A percentile compares a stretch with the other conserved stretches of the same genome.
These are phyloP conservation scores for Salvator merianae DNA, from an alignment of 2,113 vertebrate genomes.

Conservation along the genomic window DNA sequence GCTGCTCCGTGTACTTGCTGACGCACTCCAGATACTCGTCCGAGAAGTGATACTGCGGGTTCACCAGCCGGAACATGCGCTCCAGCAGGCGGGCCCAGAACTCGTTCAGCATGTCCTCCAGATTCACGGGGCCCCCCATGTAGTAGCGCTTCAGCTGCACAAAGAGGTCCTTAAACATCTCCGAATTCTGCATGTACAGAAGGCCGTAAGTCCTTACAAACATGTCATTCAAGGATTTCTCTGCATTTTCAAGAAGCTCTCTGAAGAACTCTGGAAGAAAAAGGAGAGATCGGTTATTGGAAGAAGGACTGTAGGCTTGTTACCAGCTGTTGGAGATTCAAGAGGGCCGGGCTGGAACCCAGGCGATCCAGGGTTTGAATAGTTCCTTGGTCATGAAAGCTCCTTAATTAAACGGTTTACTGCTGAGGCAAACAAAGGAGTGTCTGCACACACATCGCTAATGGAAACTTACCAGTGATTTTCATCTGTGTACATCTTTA, in stretches of 20 bases:
- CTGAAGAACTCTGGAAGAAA: conserved; percentile 91
- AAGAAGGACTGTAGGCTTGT: not conserved
- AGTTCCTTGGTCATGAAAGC: too few species aligned
- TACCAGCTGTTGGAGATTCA: too few species aligned
- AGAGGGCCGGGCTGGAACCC: too few species aligned
- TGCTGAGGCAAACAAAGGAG: too few species aligned
- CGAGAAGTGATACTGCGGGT: conserved; percentile 93
- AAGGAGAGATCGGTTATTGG: not conserved
- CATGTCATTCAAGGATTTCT: conserved; percentile 92
- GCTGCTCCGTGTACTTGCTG: conserved; percentile 92
- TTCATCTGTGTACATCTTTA: too few species aligned
- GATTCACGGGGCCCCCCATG: conserved; percentile 81
- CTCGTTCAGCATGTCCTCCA: conserved; percentile 93
- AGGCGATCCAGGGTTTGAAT: too few species aligned
- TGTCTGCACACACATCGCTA: too few species aligned
- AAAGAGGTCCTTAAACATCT: conserved; percentile 96
- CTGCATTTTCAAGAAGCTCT: conserved; percentile 90
- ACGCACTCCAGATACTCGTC: conserved; percentile 94
- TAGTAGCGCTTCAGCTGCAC: conserved; percentile 88
- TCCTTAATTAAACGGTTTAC: too few species aligned
- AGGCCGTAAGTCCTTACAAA: conserved; percentile 93
- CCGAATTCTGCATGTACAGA: conserved; percentile 93
- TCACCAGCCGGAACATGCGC: conserved; percentile 95
- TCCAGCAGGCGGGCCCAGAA: conserved; percentile 96
- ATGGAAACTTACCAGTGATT: too few species aligned